phyloP scores from a whole-genome alignment of 1,140 invertebrate species.

The Melitaea cinxia region DNA sequence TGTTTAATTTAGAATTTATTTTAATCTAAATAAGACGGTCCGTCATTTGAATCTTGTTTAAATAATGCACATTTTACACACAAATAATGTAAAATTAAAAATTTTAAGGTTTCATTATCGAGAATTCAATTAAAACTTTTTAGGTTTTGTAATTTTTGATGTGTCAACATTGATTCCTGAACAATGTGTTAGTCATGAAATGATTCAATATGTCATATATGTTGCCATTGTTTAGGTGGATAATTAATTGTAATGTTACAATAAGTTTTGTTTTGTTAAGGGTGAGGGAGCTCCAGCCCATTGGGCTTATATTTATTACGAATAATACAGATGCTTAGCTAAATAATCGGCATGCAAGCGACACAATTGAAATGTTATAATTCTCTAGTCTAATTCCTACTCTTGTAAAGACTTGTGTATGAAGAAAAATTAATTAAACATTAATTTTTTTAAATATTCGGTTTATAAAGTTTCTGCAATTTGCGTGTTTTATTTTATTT shows the following conservation, averaged over 20 bases:
- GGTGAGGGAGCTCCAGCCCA: conserved; percentile 55
- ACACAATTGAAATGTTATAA: conserved; percentile 69
- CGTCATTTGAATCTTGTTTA: conserved; percentile 27
- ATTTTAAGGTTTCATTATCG: conserved; percentile 16
- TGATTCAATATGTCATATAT: conserved; percentile 68
- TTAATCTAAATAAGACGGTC: conserved; percentile 40
- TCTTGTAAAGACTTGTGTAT: conserved; percentile 78
- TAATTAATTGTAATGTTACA: conserved; percentile 60
- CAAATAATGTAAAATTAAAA: conserved; percentile 35
- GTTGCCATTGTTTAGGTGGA: conserved; percentile 76
- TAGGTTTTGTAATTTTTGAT: conserved; percentile 17
- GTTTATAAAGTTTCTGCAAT: conserved; percentile 78
- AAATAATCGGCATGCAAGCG: conserved; percentile 51
- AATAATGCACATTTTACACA: conserved; percentile 41
- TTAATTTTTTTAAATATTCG: conserved; percentile 75
- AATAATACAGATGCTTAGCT: conserved; percentile 37
- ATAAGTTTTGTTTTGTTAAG: conserved; percentile 62
- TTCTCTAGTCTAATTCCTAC: conserved; percentile 74
- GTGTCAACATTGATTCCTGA: conserved; percentile 46
- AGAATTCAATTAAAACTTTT: neutral
- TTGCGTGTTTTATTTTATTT: conserved; percentile 52
- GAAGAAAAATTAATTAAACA: conserved; percentile 65
- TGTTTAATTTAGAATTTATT: conserved; percentile 62
- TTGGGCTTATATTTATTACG: conserved; percentile 24
- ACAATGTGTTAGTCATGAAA: conserved; percentile 64